Base-by-base conservation (phyloP, 2,797 vertebrate species). In the Pygocentrus nattereri region DNA sequence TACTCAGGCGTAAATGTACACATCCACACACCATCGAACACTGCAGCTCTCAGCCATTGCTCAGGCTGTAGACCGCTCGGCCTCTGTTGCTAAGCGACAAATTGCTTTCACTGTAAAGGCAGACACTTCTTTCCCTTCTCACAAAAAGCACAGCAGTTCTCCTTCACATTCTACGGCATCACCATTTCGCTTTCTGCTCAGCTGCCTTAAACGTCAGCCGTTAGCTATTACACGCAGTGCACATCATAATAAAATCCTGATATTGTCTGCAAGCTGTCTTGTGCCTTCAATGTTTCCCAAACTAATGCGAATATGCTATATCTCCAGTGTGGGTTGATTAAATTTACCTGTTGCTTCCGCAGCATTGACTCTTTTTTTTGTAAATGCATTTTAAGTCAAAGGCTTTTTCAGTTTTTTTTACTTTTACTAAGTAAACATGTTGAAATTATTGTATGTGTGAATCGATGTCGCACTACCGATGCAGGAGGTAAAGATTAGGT, bases 71-170 rank as follows among this genome's bases (percentile, higher is more conserved):
- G 84, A 83, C 89, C 81, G 80, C 87, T 84, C 86, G 47, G 87
- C 87, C 85, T 74, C 90, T 92, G 94, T 94, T 94, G 93, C 94
- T 94, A 92, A 83, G 94, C 91, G 16, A 94, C 93, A 93, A 91
- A 93, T 93, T 92, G 90, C 89, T 88, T 93, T 90, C 84, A 81
- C 88, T 88, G 87, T 89, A 87, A 88, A 81, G 74, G 85, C 68
- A 69, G 19, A 58, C 38, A 21, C 23, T 73, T 79, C 79, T 75
- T 76, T 49, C 64, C 34, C 62, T 64, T 69, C 64, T 65, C 73
- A 58, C 47, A 85, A 84, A 61, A 47, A 64, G 34, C 30, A 64
- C 78, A 76, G 50, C 61, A 62, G 3, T 73, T 73, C 69, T 68
- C 64, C 61, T 65, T 56, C 64, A 61, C 34, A 67, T 65, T 44